phyloP scores from a whole-genome alignment of 2,888 invertebrate genomes.

The Eilema griseolum region DNA sequence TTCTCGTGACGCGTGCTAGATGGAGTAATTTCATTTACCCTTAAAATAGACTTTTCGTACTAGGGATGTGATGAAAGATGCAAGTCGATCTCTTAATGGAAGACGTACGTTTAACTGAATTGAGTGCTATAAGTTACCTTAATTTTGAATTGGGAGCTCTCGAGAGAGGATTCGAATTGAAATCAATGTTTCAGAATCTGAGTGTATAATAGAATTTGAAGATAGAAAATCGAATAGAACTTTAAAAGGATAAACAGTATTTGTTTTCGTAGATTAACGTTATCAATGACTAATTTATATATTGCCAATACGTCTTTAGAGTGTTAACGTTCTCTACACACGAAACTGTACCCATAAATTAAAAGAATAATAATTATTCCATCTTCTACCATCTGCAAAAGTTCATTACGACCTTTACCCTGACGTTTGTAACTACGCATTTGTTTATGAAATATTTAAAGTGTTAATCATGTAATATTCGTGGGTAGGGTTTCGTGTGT shows the following conservation, averaged over 20 bases:
- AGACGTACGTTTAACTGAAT: conserved; percentile 16
- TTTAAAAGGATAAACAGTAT: not conserved
- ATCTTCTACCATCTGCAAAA: no score
- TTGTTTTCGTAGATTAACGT: not conserved
- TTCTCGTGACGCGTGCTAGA: conserved; percentile 23
- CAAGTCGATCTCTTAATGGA: conserved; percentile 18
- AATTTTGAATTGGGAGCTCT: conserved; percentile 12
- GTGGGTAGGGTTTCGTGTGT: no score
- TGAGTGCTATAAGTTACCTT: conserved; percentile 15
- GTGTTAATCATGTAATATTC: no score
- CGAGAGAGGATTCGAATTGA: conserved; percentile 7
- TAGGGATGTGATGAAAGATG: conserved; percentile 14
- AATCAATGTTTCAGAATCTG: conserved; percentile 13
- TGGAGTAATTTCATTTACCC: conserved; percentile 40
- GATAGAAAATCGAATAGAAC: conserved; percentile 1
- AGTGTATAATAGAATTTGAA: conserved; percentile 10
- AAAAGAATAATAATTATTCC: no score
- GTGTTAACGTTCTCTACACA: no score
- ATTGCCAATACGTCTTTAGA: not conserved
- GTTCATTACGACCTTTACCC: no score
- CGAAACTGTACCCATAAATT: no score
- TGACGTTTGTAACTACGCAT: no score
- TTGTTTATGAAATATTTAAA: no score
- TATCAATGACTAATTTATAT: not conserved
- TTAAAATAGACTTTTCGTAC: conserved; percentile 22